Evolutionary conservation across 2,888 invertebrate species (phyloP).

Genomic region (Protonemura montana): DNA sequence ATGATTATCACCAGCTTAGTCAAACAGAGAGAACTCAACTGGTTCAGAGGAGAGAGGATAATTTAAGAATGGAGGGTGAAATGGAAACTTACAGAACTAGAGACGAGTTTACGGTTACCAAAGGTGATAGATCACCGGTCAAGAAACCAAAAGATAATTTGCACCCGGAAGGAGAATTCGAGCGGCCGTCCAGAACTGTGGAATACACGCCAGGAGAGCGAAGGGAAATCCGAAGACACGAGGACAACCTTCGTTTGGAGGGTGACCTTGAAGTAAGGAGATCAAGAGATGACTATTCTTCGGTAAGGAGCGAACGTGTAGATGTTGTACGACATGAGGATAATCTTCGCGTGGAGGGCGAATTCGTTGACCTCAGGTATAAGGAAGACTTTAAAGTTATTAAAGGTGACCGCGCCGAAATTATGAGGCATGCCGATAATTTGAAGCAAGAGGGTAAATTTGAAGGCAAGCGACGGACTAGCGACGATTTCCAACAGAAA

Average conservation of each 20-base stretch:
- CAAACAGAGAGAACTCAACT: slow-evolving; percentile 1
- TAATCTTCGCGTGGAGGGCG: slow-evolving; percentile 60
- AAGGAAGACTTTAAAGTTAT: slow-evolving; percentile 47
- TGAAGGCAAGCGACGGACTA: slow-evolving; percentile 46
- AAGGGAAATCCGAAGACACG: slow-evolving; percentile 52
- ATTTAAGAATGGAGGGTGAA: slow-evolving; percentile 51
- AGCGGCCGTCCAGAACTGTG: slow-evolving; percentile 54
- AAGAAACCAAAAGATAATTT: slow-evolving; percentile 55
- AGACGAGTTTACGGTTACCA: slow-evolving; percentile 40
- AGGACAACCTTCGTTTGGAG: slow-evolving; percentile 55
- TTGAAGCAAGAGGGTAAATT: slow-evolving; percentile 67
- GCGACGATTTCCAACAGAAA: slow-evolving; percentile 52
- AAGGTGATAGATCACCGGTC: slow-evolving; percentile 51
- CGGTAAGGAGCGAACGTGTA: slow-evolving; percentile 58
- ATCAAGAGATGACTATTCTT: slow-evolving; percentile 64
- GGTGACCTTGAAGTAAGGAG: slow-evolving; percentile 61
- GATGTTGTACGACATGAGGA: slow-evolving; percentile 52
- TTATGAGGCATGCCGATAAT: slow-evolving; percentile 63
- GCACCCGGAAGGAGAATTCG: slow-evolving; percentile 60
- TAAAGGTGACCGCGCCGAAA: slow-evolving; percentile 57
- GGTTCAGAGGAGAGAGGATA: slow-evolving; percentile 47
- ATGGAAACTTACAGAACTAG: slow-evolving; percentile 52
- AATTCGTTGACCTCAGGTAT: slow-evolving; percentile 56
- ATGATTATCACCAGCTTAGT: slow-evolving; percentile 9
- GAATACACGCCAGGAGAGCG: slow-evolving; percentile 56